Evolutionary conservation across 2,797 vertebrate species (phyloP).

Genomic region (Thunnus albacares): DNA sequence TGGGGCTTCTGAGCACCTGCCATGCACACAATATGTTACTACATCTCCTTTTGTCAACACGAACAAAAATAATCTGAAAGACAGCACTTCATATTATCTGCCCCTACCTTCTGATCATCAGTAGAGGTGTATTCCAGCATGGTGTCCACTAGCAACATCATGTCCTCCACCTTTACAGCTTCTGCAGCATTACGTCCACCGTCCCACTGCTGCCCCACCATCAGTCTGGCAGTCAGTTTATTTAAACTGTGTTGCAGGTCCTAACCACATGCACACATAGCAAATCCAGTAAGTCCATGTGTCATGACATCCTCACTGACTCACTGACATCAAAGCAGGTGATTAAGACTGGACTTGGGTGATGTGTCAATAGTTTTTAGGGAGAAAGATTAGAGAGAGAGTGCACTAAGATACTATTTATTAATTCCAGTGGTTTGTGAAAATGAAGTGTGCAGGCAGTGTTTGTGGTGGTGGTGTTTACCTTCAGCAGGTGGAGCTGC

Average conservation of each 20-base stretch:
- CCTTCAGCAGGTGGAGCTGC: constrained; percentile 88
- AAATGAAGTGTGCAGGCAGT: accelerated
- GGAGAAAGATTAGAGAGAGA: not conserved
- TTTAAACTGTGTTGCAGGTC: constrained; percentile 86
- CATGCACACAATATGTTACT: too few relatives aligned
- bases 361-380: too few relatives aligned
- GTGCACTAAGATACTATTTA: not conserved
- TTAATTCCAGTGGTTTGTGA: too few relatives aligned
- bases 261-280: constrained; percentile 70
- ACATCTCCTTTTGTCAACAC: too few relatives aligned
- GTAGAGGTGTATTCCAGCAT: constrained; percentile 87
- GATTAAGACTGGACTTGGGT: not conserved
- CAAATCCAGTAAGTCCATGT: not conserved
- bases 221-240: constrained; percentile 80
- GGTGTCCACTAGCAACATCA: constrained; percentile 88
- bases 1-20: constrained; percentile 82
- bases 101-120: constrained; percentile 54
- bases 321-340: not conserved
- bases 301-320: not conserved
- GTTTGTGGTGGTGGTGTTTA: constrained; percentile 57
- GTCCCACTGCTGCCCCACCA: constrained; percentile 82
- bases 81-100: too few relatives aligned
- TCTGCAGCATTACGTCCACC: constrained; percentile 61
- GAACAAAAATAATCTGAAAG: too few relatives aligned
- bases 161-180: constrained; percentile 86